Evolutionary conservation across 2,113 vertebrate species (phyloP).

Genomic region (Australoheros scitulus): DNA sequence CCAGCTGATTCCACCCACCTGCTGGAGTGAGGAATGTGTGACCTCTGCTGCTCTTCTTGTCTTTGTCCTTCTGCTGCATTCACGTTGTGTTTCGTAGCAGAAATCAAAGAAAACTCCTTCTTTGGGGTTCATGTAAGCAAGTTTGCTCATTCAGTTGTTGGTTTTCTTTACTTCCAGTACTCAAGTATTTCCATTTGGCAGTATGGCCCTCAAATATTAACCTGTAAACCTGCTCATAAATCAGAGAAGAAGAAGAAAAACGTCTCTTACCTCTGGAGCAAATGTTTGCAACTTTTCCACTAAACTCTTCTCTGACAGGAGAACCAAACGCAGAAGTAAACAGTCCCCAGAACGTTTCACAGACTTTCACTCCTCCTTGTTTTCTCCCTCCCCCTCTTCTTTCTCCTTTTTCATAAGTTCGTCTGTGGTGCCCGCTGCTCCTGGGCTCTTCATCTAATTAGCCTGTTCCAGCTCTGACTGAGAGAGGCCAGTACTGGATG

Average conservation of each 20-base stretch:
- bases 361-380: slow-evolving; percentile 26
- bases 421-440: slow-evolving; percentile 29
- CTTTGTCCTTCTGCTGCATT: slow-evolving; percentile 4
- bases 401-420: slow-evolving; percentile 11
- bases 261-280: slow-evolving; percentile 46
- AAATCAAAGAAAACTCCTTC: not conserved
- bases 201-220: not conserved
- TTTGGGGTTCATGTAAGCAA: fast-evolving
- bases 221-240: not conserved
- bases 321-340: slow-evolving; percentile 9
- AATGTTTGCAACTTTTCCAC: slow-evolving; percentile 3
- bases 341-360: slow-evolving; percentile 8
- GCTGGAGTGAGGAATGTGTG: slow-evolving; percentile 32
- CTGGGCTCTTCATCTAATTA: slow-evolving; percentile 45
- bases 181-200: not conserved
- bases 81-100: not conserved
- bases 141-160: not conserved
- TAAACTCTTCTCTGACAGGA: not conserved
- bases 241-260: not conserved
- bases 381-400: slow-evolving; percentile 41
- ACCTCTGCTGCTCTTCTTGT: slow-evolving; percentile 20
- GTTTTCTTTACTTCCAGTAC: not conserved
- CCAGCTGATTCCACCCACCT: slow-evolving; percentile 39
- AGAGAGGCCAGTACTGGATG: not conserved
- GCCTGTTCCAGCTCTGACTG: not conserved